These are phyloP conservation scores for Oedothorax gibbosus DNA, from an alignment of 1,140 invertebrate genomes.

Conservation along the genomic window DNA sequence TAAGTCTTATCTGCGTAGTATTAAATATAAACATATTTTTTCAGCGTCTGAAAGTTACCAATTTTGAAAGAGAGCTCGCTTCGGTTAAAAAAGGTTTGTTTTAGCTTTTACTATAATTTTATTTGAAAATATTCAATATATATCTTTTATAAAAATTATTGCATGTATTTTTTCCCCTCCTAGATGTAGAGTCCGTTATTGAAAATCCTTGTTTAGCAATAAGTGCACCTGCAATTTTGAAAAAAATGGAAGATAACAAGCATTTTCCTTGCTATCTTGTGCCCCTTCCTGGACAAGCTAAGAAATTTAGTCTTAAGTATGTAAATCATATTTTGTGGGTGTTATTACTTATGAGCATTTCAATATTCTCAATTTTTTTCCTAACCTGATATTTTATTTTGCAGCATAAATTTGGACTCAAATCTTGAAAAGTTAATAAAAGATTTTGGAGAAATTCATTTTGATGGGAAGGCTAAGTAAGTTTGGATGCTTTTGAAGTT, in stretches of 20 bases:
- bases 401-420: constrained; percentile 25
- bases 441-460: constrained; percentile 18
- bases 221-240: constrained; percentile 46
- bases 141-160: neutral
- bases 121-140: neutral
- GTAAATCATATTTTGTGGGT: neutral
- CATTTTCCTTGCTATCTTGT: constrained; percentile 40
- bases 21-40: neutral
- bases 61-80: constrained; percentile 23
- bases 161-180: neutral
- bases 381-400: constrained; percentile 7
- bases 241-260: constrained; percentile 44
- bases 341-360: neutral
- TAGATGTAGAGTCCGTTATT: constrained; percentile 50
- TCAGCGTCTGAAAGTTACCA: constrained; percentile 27
- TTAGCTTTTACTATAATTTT: neutral
- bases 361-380: neutral
- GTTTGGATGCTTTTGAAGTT: neutral
- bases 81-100: constrained; percentile 42
- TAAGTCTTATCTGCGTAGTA: neutral
- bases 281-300: neutral
- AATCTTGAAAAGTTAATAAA: constrained; percentile 27
- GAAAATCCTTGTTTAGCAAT: constrained; percentile 54
- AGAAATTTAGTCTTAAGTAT: constrained; percentile 3
- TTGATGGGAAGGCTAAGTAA: constrained; percentile 23